phyloP scores from a whole-genome alignment of 2,113 vertebrate genomes.

The Bathybates hornii region DNA sequence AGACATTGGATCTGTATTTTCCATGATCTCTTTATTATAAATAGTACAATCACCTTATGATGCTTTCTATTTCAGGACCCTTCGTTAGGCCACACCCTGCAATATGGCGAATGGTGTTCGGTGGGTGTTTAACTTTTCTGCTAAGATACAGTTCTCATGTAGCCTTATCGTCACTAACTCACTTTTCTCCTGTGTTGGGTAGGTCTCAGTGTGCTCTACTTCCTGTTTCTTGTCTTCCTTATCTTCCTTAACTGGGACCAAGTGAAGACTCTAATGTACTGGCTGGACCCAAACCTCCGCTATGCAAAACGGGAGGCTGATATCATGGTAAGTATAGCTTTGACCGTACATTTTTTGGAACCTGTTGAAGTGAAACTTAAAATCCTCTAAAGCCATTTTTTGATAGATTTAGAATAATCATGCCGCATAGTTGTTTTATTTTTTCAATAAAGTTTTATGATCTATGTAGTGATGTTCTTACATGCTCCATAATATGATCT shows the following conservation, averaged over 20 bases:
- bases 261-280: slow-evolving; percentile 92
- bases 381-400: neutral
- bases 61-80: slow-evolving; percentile 72
- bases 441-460: neutral
- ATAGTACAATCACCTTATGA: neutral
- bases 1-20: neutral
- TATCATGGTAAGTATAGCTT: slow-evolving; percentile 78
- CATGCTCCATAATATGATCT: neutral
- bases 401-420: neutral
- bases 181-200: neutral
- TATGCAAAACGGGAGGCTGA: slow-evolving; percentile 89
- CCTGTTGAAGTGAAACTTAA: neutral
- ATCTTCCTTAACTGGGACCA: slow-evolving; percentile 94
- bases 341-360: neutral
- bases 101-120: slow-evolving; percentile 95
- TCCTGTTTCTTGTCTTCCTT: slow-evolving; percentile 91
- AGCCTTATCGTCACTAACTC: neutral
- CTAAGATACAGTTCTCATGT: neutral
- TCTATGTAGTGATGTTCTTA: neutral
- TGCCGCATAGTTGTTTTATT: neutral
- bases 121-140: slow-evolving; percentile 68
- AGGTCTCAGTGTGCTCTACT: slow-evolving; percentile 96
- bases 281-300: slow-evolving; percentile 92
- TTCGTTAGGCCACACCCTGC: slow-evolving; percentile 93
- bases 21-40: neutral